These are phyloP conservation scores for Pogonophryne albipinna DNA, from an alignment of 2,797 vertebrate genomes.

Conservation along the genomic window DNA sequence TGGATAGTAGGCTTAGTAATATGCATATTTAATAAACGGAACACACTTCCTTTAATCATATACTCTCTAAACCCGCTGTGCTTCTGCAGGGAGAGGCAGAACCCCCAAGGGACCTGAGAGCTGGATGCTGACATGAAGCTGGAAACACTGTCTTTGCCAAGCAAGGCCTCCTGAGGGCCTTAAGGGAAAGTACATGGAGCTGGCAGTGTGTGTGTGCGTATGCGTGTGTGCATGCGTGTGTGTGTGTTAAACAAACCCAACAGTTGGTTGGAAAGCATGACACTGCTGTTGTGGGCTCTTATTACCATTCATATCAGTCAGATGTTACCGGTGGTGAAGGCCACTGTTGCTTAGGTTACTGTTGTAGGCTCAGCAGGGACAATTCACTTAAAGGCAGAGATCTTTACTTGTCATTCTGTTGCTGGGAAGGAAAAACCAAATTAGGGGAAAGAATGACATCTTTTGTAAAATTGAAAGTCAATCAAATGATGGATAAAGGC, in stretches of 20 bases:
- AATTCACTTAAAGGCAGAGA: neutral
- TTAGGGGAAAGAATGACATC: neutral
- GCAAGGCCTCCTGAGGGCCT: constrained; percentile 33
- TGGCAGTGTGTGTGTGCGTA: constrained; percentile 1
- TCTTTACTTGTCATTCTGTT: constrained; percentile 3
- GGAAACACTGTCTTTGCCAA: constrained; percentile 54
- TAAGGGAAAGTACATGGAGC: constrained; percentile 41
- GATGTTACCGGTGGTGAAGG: neutral
- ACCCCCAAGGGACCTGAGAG: constrained; percentile 7
- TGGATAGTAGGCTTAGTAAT: constrained; percentile 13
- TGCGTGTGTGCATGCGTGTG: neutral
- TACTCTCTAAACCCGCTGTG: neutral
- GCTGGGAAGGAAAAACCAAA: neutral
- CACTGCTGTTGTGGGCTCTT: constrained; percentile 8
- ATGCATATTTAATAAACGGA: constrained; percentile 31
- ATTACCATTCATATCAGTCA: constrained; percentile 15
- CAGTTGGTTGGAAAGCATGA: constrained; percentile 39
- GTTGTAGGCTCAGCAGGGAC: constrained; percentile 10
- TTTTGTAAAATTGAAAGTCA: neutral
- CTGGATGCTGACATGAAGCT: constrained; percentile 39
- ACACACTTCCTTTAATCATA: constrained; percentile 10
- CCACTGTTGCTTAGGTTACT: constrained; percentile 8
- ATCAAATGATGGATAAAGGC: neutral
- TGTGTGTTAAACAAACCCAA: constrained; percentile 24
- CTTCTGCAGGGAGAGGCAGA: constrained; percentile 16